Conservation (phyloP, 2,888 invertebrate species). For the Petrolisthes manimaculis region DNA sequence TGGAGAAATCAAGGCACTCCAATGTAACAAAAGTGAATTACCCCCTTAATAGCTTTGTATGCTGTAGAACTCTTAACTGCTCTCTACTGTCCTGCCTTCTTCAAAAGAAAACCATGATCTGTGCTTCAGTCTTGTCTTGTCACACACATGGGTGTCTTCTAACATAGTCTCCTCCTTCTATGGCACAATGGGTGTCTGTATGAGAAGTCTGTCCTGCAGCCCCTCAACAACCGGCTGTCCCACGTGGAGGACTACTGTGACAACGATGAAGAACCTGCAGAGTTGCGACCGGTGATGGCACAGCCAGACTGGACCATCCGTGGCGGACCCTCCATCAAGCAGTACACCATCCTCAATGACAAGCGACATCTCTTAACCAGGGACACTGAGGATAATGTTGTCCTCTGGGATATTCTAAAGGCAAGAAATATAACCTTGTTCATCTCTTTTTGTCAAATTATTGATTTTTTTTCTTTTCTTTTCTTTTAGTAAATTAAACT, state of each 20-base stretch:
- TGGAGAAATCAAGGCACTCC: too few species aligned
- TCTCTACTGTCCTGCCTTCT: too few species aligned
- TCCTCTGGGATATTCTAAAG: conserved; percentile 93
- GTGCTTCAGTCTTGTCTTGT: too few species aligned
- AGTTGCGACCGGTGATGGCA: conserved; percentile 45
- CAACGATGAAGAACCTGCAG: conserved; percentile 48
- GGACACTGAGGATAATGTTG: conserved; percentile 91
- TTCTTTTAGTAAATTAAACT: not conserved
- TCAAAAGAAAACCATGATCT: too few species aligned
- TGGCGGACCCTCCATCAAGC: conserved; percentile 94
- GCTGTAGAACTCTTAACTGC: too few species aligned
- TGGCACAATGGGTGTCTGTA: not conserved
- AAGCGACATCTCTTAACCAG: conserved; percentile 95
- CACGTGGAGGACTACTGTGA: conserved; percentile 53
- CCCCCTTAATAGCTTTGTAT: too few species aligned
- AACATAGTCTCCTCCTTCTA: too few species aligned
- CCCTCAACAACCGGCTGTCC: conserved; percentile 66
- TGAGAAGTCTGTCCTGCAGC: conserved; percentile 51
- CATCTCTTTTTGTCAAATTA: not conserved
- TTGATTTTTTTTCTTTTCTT: conserved; percentile 1
- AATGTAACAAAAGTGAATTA: too few species aligned
- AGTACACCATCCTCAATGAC: conserved; percentile 93
- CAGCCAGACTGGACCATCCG: conserved; percentile 71
- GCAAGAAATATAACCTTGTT: conserved; percentile 71
- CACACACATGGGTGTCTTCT: too few species aligned